phyloP scores from a whole-genome alignment of 2,888 invertebrate species.

The Terebella lapidaria region DNA sequence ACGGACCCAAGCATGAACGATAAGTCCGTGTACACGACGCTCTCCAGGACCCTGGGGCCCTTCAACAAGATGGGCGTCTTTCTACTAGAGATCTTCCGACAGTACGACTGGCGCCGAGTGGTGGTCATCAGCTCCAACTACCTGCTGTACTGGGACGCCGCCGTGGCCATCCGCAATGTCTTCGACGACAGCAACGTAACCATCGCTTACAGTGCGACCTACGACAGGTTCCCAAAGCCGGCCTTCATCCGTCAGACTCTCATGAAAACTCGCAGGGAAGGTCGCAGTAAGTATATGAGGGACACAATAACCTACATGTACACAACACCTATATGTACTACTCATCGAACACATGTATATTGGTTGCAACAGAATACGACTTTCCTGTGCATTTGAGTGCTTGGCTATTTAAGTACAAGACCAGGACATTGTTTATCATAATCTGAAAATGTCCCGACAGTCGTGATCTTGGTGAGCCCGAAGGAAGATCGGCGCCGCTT shows the following conservation, averaged over 20 bases:
- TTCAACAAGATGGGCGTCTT: slow-evolving; percentile 22
- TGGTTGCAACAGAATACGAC: too few relatives aligned
- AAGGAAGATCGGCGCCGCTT: slow-evolving; percentile 32
- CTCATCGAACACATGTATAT: too few relatives aligned
- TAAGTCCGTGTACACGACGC: slow-evolving; percentile 22
- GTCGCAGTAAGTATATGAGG: slow-evolving; percentile 23
- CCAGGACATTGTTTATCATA: not conserved
- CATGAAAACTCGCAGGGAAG: slow-evolving; percentile 14
- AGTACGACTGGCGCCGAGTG: slow-evolving; percentile 30
- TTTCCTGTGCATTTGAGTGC: not conserved
- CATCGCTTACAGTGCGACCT: slow-evolving; percentile 17
- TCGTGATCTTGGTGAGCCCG: slow-evolving; percentile 37
- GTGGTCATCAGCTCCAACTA: slow-evolving; percentile 29
- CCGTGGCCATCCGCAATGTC: slow-evolving; percentile 18
- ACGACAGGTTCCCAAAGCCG: slow-evolving; percentile 8
- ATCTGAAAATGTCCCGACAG: slow-evolving; percentile 23
- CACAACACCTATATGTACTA: too few relatives aligned
- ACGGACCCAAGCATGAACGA: slow-evolving; percentile 25
- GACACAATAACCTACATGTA: too few relatives aligned
- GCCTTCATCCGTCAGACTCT: slow-evolving; percentile 14
- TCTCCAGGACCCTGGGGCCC: slow-evolving; percentile 26
- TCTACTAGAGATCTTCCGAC: slow-evolving; percentile 15
- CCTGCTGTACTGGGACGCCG: slow-evolving; percentile 17
- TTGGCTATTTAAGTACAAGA: not conserved
- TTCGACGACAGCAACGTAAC: slow-evolving; percentile 20